A percentile compares a stretch with the other conserved stretches of the same genome.
These are phyloP conservation scores for Sitta carolinensis DNA, from an alignment of 2,797 vertebrate genomes.

Conservation along the genomic window DNA sequence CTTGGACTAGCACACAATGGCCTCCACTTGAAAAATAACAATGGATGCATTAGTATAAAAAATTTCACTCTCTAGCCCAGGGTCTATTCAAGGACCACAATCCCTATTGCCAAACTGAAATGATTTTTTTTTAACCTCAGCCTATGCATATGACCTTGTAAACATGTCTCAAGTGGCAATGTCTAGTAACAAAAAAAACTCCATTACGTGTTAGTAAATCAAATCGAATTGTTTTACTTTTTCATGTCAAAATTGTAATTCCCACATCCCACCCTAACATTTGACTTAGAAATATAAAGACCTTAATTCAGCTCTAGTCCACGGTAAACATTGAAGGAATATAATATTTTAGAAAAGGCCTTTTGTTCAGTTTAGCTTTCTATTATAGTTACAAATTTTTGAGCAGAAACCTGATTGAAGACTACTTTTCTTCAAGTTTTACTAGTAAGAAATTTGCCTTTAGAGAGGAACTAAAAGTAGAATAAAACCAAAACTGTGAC, in stretches of 20 bases:
- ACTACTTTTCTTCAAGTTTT: background rate
- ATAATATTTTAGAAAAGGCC: background rate
- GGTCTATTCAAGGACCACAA: background rate
- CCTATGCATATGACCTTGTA: background rate
- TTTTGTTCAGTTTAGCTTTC: background rate
- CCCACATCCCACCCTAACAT: background rate
- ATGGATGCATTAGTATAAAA: background rate
- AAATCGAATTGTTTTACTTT: background rate
- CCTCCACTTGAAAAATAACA: background rate
- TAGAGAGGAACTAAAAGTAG: background rate
- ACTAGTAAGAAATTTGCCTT: background rate
- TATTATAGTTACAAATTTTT: background rate
- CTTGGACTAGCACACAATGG: background rate
- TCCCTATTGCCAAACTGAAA: background rate
- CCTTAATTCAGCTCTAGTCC: background rate
- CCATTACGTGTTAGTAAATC: background rate
- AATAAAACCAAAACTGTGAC: background rate
- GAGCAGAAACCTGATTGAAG: background rate
- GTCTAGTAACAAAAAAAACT: background rate
- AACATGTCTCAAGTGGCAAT: background rate
- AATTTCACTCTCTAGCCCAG: background rate
- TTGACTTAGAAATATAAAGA: background rate
- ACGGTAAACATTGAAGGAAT: background rate
- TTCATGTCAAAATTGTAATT: background rate
- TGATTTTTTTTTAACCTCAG: too few relatives aligned